Percentiles rank a stretch among this genome's conserved stretches.
Evolutionary conservation across 1,140 invertebrate species (phyloP).

Genomic region (Platyura marginata): DNA sequence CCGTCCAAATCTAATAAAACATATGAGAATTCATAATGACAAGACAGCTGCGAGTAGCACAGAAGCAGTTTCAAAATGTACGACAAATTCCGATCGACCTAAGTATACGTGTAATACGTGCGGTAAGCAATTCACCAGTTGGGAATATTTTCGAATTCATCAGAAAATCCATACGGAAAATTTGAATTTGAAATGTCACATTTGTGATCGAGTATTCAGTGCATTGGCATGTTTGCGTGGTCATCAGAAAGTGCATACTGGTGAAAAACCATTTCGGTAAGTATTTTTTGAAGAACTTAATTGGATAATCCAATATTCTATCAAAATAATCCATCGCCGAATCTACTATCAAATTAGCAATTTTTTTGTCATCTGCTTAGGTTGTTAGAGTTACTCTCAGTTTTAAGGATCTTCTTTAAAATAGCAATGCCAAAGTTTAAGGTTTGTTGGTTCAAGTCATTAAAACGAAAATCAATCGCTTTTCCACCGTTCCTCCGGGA

Average conservation of each 20-base stretch:
- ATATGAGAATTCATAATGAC: slow-evolving; percentile 21
- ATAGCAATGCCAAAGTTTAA: no score
- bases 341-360: no score
- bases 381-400: no score
- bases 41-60: slow-evolving; percentile 9
- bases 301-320: no score
- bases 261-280: slow-evolving; percentile 23
- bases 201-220: slow-evolving; percentile 23
- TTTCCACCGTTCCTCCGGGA: no score
- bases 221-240: slow-evolving; percentile 19
- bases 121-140: slow-evolving; percentile 23
- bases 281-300: no score
- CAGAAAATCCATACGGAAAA: slow-evolving; percentile 24
- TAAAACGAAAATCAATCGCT: no score
- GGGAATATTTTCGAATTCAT: slow-evolving; percentile 23
- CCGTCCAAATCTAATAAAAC: slow-evolving; percentile 21
- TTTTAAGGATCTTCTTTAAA: no score
- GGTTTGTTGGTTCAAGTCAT: no score
- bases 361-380: no score
- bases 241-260: slow-evolving; percentile 21
- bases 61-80: neutral
- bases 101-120: slow-evolving; percentile 26
- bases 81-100: slow-evolving; percentile 16
- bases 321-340: no score
- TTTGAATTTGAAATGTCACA: slow-evolving; percentile 22